Evolutionary conservation across 2,888 invertebrate genomes (phyloP).

Genomic region (Diadromus collaris): DNA sequence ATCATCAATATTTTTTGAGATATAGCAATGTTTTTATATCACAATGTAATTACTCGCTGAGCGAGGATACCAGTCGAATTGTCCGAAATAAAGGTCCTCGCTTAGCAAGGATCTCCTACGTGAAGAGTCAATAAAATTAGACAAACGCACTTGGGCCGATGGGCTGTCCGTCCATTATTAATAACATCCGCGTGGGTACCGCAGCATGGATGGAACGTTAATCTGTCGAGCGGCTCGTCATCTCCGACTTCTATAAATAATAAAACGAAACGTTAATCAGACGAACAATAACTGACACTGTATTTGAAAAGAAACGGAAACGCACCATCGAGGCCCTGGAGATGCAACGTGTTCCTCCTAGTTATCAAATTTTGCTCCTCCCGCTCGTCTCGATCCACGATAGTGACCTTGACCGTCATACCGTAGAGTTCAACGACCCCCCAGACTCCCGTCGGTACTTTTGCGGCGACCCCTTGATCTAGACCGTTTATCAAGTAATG

Average conservation of each 20-base stretch:
- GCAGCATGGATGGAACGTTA: slow-evolving; percentile 95
- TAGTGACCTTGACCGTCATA: slow-evolving; percentile 95
- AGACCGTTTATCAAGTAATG: slow-evolving; percentile 97
- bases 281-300: not conserved
- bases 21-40: too few relatives aligned
- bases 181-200: slow-evolving; percentile 96
- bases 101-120: too few relatives aligned
- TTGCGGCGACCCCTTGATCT: slow-evolving; percentile 95
- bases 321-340: slow-evolving; percentile 79
- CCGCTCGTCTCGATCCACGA: slow-evolving; percentile 91
- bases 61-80: too few relatives aligned
- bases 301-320: not conserved
- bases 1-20: too few relatives aligned
- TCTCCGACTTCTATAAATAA: slow-evolving; percentile 73
- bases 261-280: not conserved
- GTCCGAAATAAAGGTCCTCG: too few relatives aligned
- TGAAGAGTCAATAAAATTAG: not conserved
- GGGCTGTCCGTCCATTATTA: slow-evolving; percentile 94
- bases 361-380: slow-evolving; percentile 89
- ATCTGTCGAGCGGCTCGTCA: slow-evolving; percentile 82
- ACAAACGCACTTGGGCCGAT: slow-evolving; percentile 92
- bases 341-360: slow-evolving; percentile 84
- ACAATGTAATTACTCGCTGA: too few relatives aligned
- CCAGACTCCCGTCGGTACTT: slow-evolving; percentile 92
- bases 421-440: slow-evolving; percentile 98